phyloP scores from a whole-genome alignment of 2,888 invertebrate genomes.

The Acanthosepion lycidas region DNA sequence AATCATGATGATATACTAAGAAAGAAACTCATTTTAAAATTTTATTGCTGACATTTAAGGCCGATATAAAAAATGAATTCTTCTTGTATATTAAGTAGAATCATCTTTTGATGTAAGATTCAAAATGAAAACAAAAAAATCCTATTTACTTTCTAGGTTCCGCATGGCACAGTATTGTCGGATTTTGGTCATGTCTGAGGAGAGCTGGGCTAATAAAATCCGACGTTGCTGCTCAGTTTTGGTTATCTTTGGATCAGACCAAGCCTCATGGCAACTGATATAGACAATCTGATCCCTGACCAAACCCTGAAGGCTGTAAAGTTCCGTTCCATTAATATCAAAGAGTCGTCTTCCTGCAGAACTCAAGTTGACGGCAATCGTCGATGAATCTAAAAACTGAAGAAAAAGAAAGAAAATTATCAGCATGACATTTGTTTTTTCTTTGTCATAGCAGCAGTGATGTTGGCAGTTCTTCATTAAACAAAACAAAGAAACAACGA shows the following conservation, averaged over 20 bases:
- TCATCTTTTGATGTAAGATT: background rate
- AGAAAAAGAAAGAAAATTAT: constrained; percentile 49
- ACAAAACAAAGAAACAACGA: too few species aligned
- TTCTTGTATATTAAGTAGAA: background rate
- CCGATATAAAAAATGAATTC: too few species aligned
- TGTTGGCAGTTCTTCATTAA: too few species aligned
- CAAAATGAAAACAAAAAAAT: background rate
- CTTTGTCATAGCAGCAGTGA: too few species aligned
- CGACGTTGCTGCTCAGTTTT: constrained; percentile 72
- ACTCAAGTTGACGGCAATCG: constrained; percentile 70
- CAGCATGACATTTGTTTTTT: background rate
- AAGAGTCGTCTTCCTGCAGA: constrained; percentile 74
- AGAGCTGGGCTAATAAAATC: constrained; percentile 70
- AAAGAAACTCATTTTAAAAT: too few species aligned
- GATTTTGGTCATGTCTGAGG: constrained; percentile 72
- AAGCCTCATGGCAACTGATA: constrained; percentile 72
- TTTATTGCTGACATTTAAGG: too few species aligned
- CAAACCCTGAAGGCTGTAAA: constrained; percentile 68
- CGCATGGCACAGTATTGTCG: constrained; percentile 70
- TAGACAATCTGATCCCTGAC: constrained; percentile 71
- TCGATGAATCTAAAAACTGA: constrained; percentile 74
- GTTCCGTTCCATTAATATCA: constrained; percentile 72
- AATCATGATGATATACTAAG: too few species aligned
- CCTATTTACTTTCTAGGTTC: constrained; percentile 67
- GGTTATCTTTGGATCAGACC: constrained; percentile 72